phyloP scores from a whole-genome alignment of 2,797 vertebrate species.

The Austrolebias charrua region DNA sequence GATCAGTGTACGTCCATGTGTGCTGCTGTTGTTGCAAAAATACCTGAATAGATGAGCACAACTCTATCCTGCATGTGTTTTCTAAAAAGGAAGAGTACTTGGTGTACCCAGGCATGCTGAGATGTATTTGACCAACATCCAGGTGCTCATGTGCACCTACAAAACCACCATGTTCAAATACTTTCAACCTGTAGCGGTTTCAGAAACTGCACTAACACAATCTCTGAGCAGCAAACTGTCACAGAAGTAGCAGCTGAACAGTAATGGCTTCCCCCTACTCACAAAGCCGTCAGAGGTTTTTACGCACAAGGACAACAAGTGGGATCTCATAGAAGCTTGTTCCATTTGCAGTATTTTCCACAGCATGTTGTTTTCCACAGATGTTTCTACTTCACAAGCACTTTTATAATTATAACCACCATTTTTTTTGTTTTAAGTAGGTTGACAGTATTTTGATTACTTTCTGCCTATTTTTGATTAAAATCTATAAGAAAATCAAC shows the following conservation, averaged over 20 bases:
- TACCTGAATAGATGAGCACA: not conserved
- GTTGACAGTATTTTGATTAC: no score
- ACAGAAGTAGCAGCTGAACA: conserved; percentile 55
- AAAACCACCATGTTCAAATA: conserved; percentile 31
- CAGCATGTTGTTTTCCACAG: conserved; percentile 11
- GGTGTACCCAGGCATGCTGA: not conserved
- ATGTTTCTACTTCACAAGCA: not conserved
- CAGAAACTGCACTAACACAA: conserved; percentile 40
- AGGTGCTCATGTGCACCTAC: conserved; percentile 16
- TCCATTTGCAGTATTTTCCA: conserved; percentile 41
- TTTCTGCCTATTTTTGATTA: no score
- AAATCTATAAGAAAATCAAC: no score
- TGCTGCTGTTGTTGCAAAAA: not conserved
- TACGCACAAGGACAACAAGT: conserved; percentile 21
- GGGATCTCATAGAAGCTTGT: conserved; percentile 38
- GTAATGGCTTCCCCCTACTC: conserved; percentile 46
- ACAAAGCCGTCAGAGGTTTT: conserved; percentile 46
- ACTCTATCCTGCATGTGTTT: not conserved
- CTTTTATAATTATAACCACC: not conserved
- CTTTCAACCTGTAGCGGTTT: conserved; percentile 23
- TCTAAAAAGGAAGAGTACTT: not conserved
- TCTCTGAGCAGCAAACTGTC: conserved; percentile 22
- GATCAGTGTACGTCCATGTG: not conserved
- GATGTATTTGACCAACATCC: not conserved
- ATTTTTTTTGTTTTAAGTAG: no score